These are phyloP conservation scores for Smutsia gigantea DNA, from an alignment of 2,797 vertebrate genomes.

Conservation along the genomic window DNA sequence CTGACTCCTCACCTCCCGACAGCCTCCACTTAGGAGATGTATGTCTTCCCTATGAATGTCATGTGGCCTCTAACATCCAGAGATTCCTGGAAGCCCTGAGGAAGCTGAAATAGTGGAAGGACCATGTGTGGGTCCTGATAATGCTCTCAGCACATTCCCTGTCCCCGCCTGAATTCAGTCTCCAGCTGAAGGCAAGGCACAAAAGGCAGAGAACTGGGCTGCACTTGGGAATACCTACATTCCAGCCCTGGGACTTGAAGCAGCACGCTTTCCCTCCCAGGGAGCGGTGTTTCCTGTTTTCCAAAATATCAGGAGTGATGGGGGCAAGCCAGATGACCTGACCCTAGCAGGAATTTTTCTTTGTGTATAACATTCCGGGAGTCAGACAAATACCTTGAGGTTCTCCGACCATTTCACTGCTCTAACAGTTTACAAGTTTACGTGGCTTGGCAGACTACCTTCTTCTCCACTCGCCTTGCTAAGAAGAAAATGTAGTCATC, in stretches of 20 bases:
- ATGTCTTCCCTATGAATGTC: not conserved
- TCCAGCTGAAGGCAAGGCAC: not conserved
- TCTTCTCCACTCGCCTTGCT: not conserved
- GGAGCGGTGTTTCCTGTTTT: not conserved
- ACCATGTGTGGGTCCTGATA: rapidly evolving
- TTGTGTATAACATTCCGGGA: not conserved
- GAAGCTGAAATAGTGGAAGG: not conserved
- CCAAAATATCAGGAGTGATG: not conserved
- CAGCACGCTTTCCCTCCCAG: not conserved
- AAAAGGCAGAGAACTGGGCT: not conserved
- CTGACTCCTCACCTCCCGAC: not conserved
- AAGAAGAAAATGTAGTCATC: not conserved
- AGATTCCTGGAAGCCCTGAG: not conserved
- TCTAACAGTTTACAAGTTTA: not conserved
- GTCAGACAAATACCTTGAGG: not conserved
- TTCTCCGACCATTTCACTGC: not conserved
- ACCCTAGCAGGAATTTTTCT: not conserved
- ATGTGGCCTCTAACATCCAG: too few relatives aligned
- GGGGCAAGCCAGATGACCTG: not conserved
- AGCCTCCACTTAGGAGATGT: not conserved
- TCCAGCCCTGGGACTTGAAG: not conserved
- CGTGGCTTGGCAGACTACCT: not conserved
- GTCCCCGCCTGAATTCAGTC: not conserved
- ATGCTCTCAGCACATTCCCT: not conserved
- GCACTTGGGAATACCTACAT: not conserved